Evolutionary conservation across 1,140 invertebrate species (phyloP), one percentile per base, ranked within the genome.

Genomic region (Euura lappo): DNA sequence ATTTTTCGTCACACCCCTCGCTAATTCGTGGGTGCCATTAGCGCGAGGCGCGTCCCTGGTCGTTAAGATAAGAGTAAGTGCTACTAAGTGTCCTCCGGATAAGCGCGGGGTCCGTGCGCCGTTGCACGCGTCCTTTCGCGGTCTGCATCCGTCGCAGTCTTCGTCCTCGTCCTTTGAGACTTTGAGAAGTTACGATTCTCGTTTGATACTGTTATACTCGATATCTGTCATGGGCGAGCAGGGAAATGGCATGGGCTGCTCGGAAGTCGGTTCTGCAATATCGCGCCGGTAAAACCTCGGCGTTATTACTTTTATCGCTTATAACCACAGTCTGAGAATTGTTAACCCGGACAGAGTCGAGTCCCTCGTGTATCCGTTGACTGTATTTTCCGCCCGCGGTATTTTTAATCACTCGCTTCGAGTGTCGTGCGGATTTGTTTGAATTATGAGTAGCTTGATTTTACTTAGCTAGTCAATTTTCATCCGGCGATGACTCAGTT

Each of bases 21-120:
- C 84, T 86, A 86, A 86, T 86, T 86, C 85, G 83, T 86, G 81
- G 83, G 84, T 81, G 78, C 86, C 85, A 87, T 86, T 86, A 86
- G 85, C 84, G 82, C 81, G 85, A 85, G 79, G 80, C 82, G 83
- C 84, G 81, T 86, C 83, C 80, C 79, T 77, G 79, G 86, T 88
- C 86, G 85, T 88, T 88, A 88, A 88, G 86, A 87, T 88, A 88
- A 85, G 81, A 83, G 86, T 87, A 87, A 88, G 86, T 88, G 86
- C 86, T 87, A 87, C 86, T 88, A 87, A 88, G 86, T 87, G 85
- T 88, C 85, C 80, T 75, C 77, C 69, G 81, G 86, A 87, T 87
- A 87, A 87, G 83, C 78, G 78, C 75, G 78, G 78, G 71, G 78
- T 77, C 8, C 13, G 51, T 60, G 51, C 51, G 8, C 28, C 28